Base-by-base conservation (phyloP, 2,113 vertebrate genomes). In the Solenodon paradoxus region DNA sequence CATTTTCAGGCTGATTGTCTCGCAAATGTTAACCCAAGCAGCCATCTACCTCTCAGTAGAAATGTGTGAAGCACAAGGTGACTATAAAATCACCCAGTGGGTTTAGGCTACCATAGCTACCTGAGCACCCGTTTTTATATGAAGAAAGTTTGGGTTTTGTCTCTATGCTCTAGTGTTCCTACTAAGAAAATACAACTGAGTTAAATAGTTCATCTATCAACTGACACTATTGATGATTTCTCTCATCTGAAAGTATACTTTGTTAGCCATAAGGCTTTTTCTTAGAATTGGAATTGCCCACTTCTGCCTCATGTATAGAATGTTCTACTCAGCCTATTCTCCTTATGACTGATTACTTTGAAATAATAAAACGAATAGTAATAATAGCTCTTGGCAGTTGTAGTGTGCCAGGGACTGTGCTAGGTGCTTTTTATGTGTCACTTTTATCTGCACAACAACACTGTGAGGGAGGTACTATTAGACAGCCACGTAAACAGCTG, bases 121-220 rank as follows among this genome's bases (percentile, higher is more conserved):
- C 69, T 86, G 49, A 95, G 63, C 51, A 95, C 7, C 20, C 16
- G 55, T 69, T 49, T 81, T 84, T 93, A 17, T 57, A 1, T 92
- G 24, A 82, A 96, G 38, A 75, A 83, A 57, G 30, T 94, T 83
- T 90, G 69, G 45, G 47, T 68, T 92, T 90, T 89, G 30, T 82
- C 57, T 93, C 42, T 83, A 0, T 87, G 28, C 28, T 83, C 63
- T 86, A 64, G 19, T 88, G 88, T 51, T 92, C 57, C 86, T 64
- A 28, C 61, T 64, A 89, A 95, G 72, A 95, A 82, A 94, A 38
- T 69, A 5, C 86, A 87, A 69, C 55, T n/a, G 74, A 69, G 20
- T 61, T 95, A 82, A 78, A 69, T 91, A 32, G 32, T 35, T 81
- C 82, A 61, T 35, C 40, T 24, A 1, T 82, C 42, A 80, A 17